phyloP scores from a whole-genome alignment of 2,797 vertebrate genomes.

The Falco berigora region DNA sequence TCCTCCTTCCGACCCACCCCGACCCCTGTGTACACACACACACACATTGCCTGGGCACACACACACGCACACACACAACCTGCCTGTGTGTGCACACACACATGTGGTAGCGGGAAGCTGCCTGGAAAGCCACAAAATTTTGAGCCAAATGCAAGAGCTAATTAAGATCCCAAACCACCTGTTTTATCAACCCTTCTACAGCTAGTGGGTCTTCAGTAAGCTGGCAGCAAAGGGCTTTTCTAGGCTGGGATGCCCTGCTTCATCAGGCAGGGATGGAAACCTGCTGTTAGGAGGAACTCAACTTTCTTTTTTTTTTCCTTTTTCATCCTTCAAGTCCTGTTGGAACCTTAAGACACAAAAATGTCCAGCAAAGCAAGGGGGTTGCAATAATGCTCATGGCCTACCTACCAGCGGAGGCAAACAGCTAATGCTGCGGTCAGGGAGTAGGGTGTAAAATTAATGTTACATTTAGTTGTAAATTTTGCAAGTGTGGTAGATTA shows the following conservation, averaged over 20 bases:
- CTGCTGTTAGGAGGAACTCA: neutral
- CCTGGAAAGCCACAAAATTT: neutral
- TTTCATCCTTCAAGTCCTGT: neutral
- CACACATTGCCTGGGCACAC: neutral
- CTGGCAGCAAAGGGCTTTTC: neutral
- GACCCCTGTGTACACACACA: too few species aligned
- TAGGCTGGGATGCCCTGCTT: neutral
- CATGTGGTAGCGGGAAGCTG: neutral
- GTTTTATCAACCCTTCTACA: neutral
- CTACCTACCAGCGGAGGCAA: neutral
- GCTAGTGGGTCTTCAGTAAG: fast-evolving
- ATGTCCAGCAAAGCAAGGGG: neutral
- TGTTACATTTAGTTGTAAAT: neutral
- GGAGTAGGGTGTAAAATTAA: neutral
- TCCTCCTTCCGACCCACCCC: neutral
- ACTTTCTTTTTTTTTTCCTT: neutral
- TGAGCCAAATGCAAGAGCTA: neutral
- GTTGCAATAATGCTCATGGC: neutral
- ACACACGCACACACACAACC: neutral
- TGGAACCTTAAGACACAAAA: neutral
- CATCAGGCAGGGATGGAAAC: neutral
- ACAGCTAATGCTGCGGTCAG: neutral
- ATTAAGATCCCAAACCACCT: neutral
- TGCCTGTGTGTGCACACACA: fast-evolving
- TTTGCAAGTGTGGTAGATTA: neutral